phyloP scores from a whole-genome alignment of 2,797 vertebrate species.

The Parauchenoglanis punctatus region DNA sequence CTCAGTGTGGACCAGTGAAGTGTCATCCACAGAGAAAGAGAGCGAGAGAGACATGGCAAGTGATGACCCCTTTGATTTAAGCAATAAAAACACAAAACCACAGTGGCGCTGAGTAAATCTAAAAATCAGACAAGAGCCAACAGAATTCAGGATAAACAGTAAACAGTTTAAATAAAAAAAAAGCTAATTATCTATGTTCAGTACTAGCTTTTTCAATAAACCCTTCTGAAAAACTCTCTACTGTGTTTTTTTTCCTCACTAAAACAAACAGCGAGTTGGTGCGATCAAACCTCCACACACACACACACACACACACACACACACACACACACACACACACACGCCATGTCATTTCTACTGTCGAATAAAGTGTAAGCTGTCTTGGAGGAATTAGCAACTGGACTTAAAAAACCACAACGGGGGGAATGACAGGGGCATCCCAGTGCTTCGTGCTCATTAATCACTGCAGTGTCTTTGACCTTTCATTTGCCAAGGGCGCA shows the following conservation, averaged over 20 bases:
- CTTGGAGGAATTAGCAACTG: slow-evolving; percentile 78
- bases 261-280: slow-evolving; percentile 44
- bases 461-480: slow-evolving; percentile 85
- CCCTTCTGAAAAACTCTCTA: slow-evolving; percentile 19
- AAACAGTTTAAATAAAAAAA: slow-evolving; percentile 28
- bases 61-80: slow-evolving; percentile 68
- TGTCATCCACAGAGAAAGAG: slow-evolving; percentile 81
- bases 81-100: slow-evolving; percentile 54
- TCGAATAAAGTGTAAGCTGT: slow-evolving; percentile 69
- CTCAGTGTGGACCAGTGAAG: slow-evolving; percentile 93
- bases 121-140: slow-evolving; percentile 37
- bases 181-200: not conserved
- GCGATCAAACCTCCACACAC: slow-evolving; percentile 38
- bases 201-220: slow-evolving; percentile 17
- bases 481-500: slow-evolving; percentile 87
- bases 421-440: slow-evolving; percentile 79
- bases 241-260: slow-evolving; percentile 38
- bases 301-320: slow-evolving; percentile 9
- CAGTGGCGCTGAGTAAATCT: slow-evolving; percentile 37
- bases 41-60: slow-evolving; percentile 41
- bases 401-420: slow-evolving; percentile 74
- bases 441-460: slow-evolving; percentile 84
- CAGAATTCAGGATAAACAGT: slow-evolving; percentile 28
- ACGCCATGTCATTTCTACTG: slow-evolving; percentile 60
- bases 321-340: not conserved